These are phyloP conservation scores for Sebastes minor DNA, from an alignment of 2,797 vertebrate genomes.

Conservation along the genomic window DNA sequence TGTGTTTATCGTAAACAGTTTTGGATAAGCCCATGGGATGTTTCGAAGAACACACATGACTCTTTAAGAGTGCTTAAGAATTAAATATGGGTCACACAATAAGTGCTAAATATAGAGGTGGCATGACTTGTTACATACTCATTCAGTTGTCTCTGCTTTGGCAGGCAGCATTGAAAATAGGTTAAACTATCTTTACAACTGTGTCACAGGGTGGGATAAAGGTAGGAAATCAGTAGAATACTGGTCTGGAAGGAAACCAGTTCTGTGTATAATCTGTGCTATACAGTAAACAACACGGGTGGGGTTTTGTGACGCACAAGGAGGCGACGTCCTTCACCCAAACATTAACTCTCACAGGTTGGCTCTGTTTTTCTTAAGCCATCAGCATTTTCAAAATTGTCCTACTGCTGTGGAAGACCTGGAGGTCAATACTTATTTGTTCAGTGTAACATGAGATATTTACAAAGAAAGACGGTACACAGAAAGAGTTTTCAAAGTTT, in stretches of 20 bases:
- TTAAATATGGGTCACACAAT: constrained; percentile 60
- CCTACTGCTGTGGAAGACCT: background rate
- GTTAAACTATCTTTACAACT: constrained; percentile 43
- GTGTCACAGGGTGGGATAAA: constrained; percentile 33
- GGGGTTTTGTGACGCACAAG: constrained; percentile 13
- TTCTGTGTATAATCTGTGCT: constrained; percentile 11
- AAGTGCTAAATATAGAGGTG: constrained; percentile 52
- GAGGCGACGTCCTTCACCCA: background rate
- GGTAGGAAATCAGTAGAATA: background rate
- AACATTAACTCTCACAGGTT: background rate
- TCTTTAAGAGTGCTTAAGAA: constrained; percentile 32
- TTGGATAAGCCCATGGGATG: constrained; percentile 21
- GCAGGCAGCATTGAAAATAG: constrained; percentile 53
- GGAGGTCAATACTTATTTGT: background rate
- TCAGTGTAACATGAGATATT: too few relatives aligned
- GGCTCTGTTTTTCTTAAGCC: background rate
- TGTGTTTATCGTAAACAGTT: constrained; percentile 57
- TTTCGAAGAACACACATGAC: constrained; percentile 16
- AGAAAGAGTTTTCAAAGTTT: too few relatives aligned
- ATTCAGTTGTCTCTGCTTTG: background rate
- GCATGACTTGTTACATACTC: constrained; percentile 18
- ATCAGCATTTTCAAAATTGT: background rate
- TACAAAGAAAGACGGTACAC: too few relatives aligned
- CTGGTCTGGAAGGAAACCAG: constrained; percentile 3
- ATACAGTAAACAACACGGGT: background rate